Evolutionary conservation across 1,140 invertebrate species (phyloP), one percentile per base, ranked within the genome.

Genomic region (Mactra quadrangularis): DNA sequence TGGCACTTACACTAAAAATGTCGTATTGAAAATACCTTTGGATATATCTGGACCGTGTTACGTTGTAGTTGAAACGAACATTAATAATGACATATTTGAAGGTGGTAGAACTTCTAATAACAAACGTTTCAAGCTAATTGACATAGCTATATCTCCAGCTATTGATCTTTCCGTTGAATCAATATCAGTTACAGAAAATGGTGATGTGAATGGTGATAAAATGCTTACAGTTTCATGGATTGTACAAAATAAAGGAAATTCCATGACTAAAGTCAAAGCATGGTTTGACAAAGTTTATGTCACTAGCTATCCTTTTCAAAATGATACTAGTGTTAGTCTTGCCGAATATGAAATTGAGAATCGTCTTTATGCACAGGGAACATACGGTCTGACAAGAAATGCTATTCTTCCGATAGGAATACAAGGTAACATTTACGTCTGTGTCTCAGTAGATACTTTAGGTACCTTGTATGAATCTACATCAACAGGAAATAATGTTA

Each of bases 221-320:
- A 59, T 59, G 19, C 4, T 75, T 3, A 7, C 22, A 41, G 31
- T 75, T 55, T 15, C 33, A n/a, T 75, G 71, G 71, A 29, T 1
- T 13, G 71, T 75, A 29, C 22, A 41, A n/a, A 75, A 75, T 45
- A 22, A 38, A 25, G 71, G 71, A n/a, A 59, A 75, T 25, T 75
- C 71, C 3, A 59, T 75, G 53, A 38, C 11, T n/a, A 29, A 7
- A 19, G 0, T 41, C 13, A 17, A 33, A 17, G 2, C 33, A 3
- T 75, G 71, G 71, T 13, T 22, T 3, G 71, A 75, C 41, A 45
- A 9, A 3, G 25, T 75, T 4, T 41, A 7, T 41, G 38, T 15
- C 6, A 6, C 6, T 7, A 41, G 6, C 15, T 6, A 15, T 15
- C 38, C 38, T 15, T 15, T 41, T 6, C 6, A 41, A 7, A 27